phyloP scores from a whole-genome alignment of 2,113 vertebrate genomes.

The Sylvia atricapilla region DNA sequence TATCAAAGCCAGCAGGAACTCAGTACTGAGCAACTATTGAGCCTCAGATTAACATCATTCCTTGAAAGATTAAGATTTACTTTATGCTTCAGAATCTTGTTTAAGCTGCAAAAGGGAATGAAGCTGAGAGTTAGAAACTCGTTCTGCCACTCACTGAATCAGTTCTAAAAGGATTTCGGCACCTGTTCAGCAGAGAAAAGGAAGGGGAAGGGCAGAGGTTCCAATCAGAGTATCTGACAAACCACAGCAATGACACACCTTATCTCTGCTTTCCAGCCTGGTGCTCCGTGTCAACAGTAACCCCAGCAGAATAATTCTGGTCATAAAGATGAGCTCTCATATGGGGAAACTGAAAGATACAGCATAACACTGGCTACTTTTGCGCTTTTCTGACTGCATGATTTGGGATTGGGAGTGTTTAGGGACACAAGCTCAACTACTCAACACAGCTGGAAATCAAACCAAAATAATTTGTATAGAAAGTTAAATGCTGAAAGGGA shows the following conservation, averaged over 20 bases:
- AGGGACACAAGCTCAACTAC: not conserved
- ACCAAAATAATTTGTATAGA: not conserved
- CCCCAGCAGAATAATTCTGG: not conserved
- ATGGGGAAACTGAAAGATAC: not conserved
- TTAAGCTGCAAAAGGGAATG: slow-evolving; percentile 21
- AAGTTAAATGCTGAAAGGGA: not conserved
- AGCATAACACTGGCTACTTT: not conserved
- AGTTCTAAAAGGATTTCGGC: not conserved
- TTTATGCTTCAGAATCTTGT: slow-evolving; percentile 50
- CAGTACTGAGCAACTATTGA: not conserved
- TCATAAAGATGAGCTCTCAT: not conserved
- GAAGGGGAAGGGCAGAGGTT: not conserved
- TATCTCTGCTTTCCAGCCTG: slow-evolving; percentile 43
- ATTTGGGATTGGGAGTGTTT: not conserved
- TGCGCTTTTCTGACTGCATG: not conserved
- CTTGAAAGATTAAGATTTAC: slow-evolving; percentile 42
- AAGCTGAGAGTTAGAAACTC: not conserved
- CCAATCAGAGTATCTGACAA: slow-evolving; percentile 12
- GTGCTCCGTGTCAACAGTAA: not conserved
- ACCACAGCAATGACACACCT: not conserved
- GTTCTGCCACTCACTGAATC: slow-evolving; percentile 12
- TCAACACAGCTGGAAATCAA: not conserved
- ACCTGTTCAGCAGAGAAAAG: not conserved
- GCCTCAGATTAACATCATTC: slow-evolving; percentile 49
- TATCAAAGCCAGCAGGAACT: slow-evolving; percentile 53